Evolutionary conservation across 92 coral and sea anemone genomes (phyloP), one percentile per base, ranked within the genome.

Genomic region (Parazoanthus darwini): DNA sequence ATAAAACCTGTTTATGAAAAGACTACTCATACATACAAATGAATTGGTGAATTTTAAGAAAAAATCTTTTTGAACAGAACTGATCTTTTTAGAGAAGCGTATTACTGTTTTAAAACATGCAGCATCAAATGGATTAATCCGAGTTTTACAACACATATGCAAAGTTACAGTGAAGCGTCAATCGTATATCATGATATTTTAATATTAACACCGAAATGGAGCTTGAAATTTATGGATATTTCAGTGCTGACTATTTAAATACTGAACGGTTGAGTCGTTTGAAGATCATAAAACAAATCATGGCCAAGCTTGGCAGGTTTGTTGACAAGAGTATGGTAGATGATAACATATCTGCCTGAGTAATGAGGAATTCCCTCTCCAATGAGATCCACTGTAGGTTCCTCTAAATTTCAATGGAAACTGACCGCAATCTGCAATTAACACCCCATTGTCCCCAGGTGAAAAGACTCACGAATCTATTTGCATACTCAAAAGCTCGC

Each of bases 401-500:
- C 36, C 67, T 70, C 18, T 82, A 44, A 71, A 38, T 58, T 36
- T 38, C 50, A 35, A 81, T 33, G 50, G 74, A 25, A 26, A 26
- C 79, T 46, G 35, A 84, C 43, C 79, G 26, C 79, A 44, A 71
- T 70, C 15, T 38, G 26, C 51, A 43, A 71, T 84, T 84, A 84
- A 29, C 77, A 29, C 79, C 51, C 51, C 68, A 68, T 84, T 84
- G 79, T 84, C 42, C 74, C 42, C 42, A 25, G 68, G 29, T 84
- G 42, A 84, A 71, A 48, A 33, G 42, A 70, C 48, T 46, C 37
- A 33, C 68, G 43, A 46, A 59, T 38, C 18, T 71, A 84, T 84
- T 84, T 84, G 79, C 87, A 84, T 84, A 84, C 50, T 26, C 26
- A 84, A 71, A 44, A 74, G 42, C 68, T 9, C 50, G 16, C 48